Evolutionary conservation across 2,888 invertebrate species (phyloP), one percentile per base, ranked within the genome.

Genomic region (Glaucopsyche alexis): DNA sequence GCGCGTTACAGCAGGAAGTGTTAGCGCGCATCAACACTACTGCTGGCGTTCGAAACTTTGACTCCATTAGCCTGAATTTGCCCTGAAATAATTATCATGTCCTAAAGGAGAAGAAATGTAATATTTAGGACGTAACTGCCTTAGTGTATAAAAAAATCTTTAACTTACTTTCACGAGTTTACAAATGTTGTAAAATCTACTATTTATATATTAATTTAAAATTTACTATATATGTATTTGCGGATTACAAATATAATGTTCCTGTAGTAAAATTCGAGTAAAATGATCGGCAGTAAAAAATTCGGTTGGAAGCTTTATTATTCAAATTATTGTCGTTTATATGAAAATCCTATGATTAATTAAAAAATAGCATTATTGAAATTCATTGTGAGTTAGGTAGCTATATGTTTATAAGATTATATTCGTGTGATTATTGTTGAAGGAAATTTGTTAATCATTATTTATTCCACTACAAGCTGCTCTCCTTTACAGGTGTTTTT

Each of bases 1-100:
- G 94, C 70, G 94, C 95, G 13, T 89, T 97, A 5, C 95, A 95
- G 79, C 97, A 97, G 75, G 97, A 97, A 83, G 95, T 96, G 72
- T 83, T 92, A 1, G 83, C 91, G 40, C 86, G 93, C 76, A 89
- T 94, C 78, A 94, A 94, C 76, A 90, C 92, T 78, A 93, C 13
- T 3, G 40, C 50, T 2, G 47, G n/a, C 0, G 79, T 91, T 77
- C 85, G 93, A 74, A 93, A 92, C 76, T 93, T 87, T 80, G 93
- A 93, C 76, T 90, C 89, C n/a, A 91, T 93, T 74, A 93, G 93
- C 79, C 82, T 93, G 5, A 93, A 93, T 80, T 87, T 93, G 91
- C 91, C 93, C 74, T 92, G 80, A 76, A 13, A 19, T 1, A 4
- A 42, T 3, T 45, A 45, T 16, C 7, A 11, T 29, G 14, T 13